Evolutionary conservation across 1,140 invertebrate genomes (phyloP), one percentile per base, ranked within the genome.

Genomic region (Pogonus chalceus): DNA sequence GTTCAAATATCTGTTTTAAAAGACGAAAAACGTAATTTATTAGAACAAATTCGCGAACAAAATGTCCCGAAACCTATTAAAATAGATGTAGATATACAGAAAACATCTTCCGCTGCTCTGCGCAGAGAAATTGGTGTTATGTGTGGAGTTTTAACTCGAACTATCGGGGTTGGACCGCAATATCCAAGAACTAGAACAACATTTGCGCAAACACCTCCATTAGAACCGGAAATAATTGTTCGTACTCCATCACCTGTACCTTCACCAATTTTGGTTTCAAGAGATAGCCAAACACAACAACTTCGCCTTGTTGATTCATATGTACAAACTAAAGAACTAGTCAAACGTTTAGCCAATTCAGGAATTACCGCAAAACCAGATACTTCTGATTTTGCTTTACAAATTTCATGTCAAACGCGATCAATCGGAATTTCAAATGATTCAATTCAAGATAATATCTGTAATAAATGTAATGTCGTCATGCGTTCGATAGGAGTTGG

Each of bases 1-100:
- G 75, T 79, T 52, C 82, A 88, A 73, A 72, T 91, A 12, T 80
- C 76, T 31, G 76, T 81, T 23, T 66, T 90, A 49, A 81, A 86
- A 62, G 80, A 87, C 58, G 87, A 90, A 67, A 89, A 89, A 57
- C 71, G 81, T 16, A 75, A 79, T 22, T 65, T 91, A 52, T 62
- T 78, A 48, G 68, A 77, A 23, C 77, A 82, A 63, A 67, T 86
- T 10, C 72, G 74, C 22, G 65, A 69, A 57, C 55, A 72, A 66
- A 46, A 60, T 61, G n/a, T n/a, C n/a, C n/a, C n/a, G n/a, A n/a
- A n/a, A n/a, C 18, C 59, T 57, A 21, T n/a, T 35, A 56, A 54
- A 47, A 54, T 56, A n/a, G 37, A 43, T 9, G 9, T 43, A 18
- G 49, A 58, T 57, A 20, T 47, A 47, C 39, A 57, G 48, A 58